phyloP scores from a whole-genome alignment of 2,888 invertebrate species.

The Sarcophaga rosellei region DNA sequence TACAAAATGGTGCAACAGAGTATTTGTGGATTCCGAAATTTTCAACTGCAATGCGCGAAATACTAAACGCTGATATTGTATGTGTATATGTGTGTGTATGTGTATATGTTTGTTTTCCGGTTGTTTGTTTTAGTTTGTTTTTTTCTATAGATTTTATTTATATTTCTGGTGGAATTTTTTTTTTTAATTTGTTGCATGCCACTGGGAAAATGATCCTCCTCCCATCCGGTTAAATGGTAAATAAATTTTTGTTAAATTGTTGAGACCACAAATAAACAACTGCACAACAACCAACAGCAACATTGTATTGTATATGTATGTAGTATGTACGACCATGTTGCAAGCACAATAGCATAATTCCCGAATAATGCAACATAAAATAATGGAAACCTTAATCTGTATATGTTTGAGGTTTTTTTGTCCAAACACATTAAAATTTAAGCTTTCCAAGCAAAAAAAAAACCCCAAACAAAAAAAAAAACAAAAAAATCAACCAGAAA shows the following conservation, averaged over 20 bases:
- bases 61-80: slow-evolving; percentile 20
- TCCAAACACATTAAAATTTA: slow-evolving; percentile 47
- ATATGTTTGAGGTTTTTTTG: slow-evolving; percentile 30
- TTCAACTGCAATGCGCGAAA: slow-evolving; percentile 67
- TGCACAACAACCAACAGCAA: slow-evolving; percentile 34
- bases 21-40: slow-evolving; percentile 58
- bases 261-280: slow-evolving; percentile 67
- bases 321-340: neutral
- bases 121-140: too few species aligned
- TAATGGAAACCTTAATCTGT: slow-evolving; percentile 64
- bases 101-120: neutral
- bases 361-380: slow-evolving; percentile 39
- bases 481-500: slow-evolving; percentile 42
- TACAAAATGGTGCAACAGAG: slow-evolving; percentile 71
- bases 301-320: neutral
- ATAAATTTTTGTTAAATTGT: slow-evolving; percentile 67
- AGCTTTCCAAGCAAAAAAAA: neutral
- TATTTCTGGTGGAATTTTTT: slow-evolving; percentile 34
- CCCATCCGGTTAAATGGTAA: slow-evolving; percentile 45
- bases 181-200: neutral
- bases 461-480: neutral
- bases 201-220: neutral
- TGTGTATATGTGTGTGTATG: neutral
- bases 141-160: slow-evolving; percentile 10
- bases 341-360: neutral